A percentile compares a stretch with the other conserved stretches of the same genome.
These are phyloP conservation scores for Karalla daura DNA, from an alignment of 2,797 vertebrate genomes.

Conservation along the genomic window DNA sequence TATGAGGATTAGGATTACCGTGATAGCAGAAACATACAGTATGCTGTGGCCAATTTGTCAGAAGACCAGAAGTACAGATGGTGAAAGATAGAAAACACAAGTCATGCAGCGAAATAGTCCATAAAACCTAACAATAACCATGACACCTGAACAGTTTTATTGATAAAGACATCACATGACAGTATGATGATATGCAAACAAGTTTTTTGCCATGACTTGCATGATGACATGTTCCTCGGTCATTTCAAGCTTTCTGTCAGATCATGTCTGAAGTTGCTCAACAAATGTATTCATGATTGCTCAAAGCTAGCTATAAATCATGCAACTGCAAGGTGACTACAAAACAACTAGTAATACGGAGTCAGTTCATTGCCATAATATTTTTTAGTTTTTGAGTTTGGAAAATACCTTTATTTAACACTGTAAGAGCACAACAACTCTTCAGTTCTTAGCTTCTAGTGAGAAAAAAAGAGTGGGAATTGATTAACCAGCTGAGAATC, in stretches of 20 bases:
- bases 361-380: not conserved
- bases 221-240: conserved; percentile 26
- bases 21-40: conserved; percentile 46
- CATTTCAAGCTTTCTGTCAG: conserved; percentile 5
- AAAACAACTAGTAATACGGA: not conserved
- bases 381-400: not conserved
- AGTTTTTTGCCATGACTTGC: conserved; percentile 10
- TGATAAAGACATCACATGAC: not conserved
- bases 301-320: conserved; percentile 23
- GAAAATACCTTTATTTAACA: too few species aligned
- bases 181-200: too few species aligned
- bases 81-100: not conserved
- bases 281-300: conserved; percentile 16
- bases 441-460: conserved; percentile 17
- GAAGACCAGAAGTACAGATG: conserved; percentile 14
- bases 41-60: conserved; percentile 38
- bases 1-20: conserved; percentile 69
- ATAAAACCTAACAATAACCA: not conserved
- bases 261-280: conserved; percentile 31
- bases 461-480: conserved; percentile 52
- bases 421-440: not conserved
- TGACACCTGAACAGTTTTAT: not conserved
- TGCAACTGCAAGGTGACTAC: not conserved
- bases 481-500: conserved; percentile 67
- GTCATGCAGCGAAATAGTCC: not conserved